Conservation (phyloP, 2,888 invertebrate genomes). For the Tetanocera ferruginea region DNA sequence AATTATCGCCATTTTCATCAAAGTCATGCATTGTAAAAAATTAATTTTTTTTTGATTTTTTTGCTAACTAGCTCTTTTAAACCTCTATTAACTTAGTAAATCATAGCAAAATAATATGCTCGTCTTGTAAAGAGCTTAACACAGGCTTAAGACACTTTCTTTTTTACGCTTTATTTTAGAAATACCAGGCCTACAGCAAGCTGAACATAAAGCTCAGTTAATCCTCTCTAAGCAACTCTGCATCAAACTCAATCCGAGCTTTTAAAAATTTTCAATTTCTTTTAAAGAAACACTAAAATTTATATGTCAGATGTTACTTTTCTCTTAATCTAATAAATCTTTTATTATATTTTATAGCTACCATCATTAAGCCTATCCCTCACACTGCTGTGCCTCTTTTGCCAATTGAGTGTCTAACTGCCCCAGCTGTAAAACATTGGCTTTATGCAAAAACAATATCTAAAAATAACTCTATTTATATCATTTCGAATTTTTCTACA, state of each 20-base stretch:
- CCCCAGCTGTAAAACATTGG: background rate
- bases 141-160: background rate
- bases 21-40: background rate
- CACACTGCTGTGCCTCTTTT: too few relatives aligned
- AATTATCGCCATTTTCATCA: too few relatives aligned
- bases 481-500: background rate
- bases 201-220: background rate
- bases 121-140: background rate
- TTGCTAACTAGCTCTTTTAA: background rate
- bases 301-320: too few relatives aligned
- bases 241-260: background rate
- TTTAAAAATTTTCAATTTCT: too few relatives aligned
- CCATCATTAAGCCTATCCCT: too few relatives aligned
- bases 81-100: too few relatives aligned
- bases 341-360: too few relatives aligned
- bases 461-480: background rate
- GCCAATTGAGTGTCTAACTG: too few relatives aligned
- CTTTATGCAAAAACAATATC: background rate
- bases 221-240: background rate
- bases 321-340: too few relatives aligned
- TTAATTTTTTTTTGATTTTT: background rate
- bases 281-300: too few relatives aligned
- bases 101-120: too few relatives aligned
- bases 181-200: background rate
- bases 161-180: background rate